Evolutionary conservation across 1,140 invertebrate species (phyloP).

Genomic region (Tenebrio molitor): DNA sequence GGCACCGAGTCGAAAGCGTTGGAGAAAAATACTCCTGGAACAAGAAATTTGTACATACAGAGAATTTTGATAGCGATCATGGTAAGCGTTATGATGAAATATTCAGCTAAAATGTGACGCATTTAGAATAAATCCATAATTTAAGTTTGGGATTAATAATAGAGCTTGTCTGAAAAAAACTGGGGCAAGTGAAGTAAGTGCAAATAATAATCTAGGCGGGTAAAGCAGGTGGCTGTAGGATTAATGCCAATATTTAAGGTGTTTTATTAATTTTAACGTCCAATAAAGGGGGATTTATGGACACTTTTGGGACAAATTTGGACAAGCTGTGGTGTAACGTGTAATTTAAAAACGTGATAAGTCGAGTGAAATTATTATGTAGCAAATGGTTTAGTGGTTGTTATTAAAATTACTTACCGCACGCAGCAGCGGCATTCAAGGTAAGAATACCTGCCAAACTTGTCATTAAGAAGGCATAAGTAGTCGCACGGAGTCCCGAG

Average conservation of each 20-base stretch:
- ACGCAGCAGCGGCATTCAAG: slow-evolving; percentile 86
- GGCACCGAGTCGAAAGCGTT: slow-evolving; percentile 85
- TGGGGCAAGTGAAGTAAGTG: not conserved
- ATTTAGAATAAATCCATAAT: slow-evolving; percentile 1
- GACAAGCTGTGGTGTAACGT: not conserved
- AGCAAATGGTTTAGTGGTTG: slow-evolving; percentile 8
- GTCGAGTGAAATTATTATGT: slow-evolving; percentile 16
- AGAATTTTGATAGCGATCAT: not conserved
- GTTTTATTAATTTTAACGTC: not conserved
- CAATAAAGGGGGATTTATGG: not conserved
- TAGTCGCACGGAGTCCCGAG: slow-evolving; percentile 75
- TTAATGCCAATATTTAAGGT: slow-evolving; percentile 1
- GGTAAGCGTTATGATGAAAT: no score
- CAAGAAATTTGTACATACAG: not conserved
- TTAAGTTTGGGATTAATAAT: not conserved
- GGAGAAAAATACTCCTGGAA: slow-evolving; percentile 86
- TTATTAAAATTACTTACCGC: slow-evolving; percentile 72
- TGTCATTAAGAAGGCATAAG: slow-evolving; percentile 79
- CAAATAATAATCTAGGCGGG: not conserved
- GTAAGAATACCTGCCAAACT: slow-evolving; percentile 78
- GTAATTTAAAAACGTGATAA: not conserved
- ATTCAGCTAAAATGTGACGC: not conserved
- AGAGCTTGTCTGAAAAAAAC: not conserved
- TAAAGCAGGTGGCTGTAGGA: no score
- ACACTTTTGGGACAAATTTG: not conserved